A percentile compares a stretch with the other conserved stretches of the same genome.
Evolutionary conservation across 2,797 vertebrate genomes (phyloP).

Genomic region (Coendou prehensilis): DNA sequence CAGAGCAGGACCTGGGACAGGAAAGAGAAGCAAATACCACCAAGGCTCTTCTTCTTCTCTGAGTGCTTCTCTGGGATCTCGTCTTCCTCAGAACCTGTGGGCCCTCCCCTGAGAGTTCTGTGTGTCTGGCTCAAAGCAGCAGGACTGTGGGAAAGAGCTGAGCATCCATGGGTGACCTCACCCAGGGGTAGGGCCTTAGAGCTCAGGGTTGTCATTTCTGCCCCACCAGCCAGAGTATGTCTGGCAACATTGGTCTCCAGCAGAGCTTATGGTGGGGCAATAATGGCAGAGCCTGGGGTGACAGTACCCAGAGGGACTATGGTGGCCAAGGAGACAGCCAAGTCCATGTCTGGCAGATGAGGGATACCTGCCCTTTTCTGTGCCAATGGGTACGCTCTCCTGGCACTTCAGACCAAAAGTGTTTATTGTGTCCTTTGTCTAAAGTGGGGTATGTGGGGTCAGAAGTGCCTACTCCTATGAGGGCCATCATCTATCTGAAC

Average conservation of each 20-base stretch:
- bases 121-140: background rate
- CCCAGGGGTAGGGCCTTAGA: background rate
- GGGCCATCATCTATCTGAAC: background rate
- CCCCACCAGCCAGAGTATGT: conserved; percentile 14
- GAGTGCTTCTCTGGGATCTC: background rate
- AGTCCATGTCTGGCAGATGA: background rate
- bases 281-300: background rate
- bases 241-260: background rate
- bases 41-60: conserved; percentile 9
- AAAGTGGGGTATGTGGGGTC: background rate
- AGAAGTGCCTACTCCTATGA: background rate
- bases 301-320: background rate
- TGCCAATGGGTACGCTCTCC: conserved; percentile 15
- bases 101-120: background rate
- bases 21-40: background rate
- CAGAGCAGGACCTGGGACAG: background rate
- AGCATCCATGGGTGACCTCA: background rate
- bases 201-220: conserved; percentile 28
- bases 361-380: conserved; percentile 3
- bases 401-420: conserved; percentile 66
- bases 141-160: conserved; percentile 56
- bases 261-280: background rate
- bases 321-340: background rate
- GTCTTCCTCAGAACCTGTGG: background rate
- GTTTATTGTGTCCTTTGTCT: conserved; percentile 67